A percentile compares a stretch with the other conserved stretches of the same genome.
Evolutionary conservation across 1,140 invertebrate genomes (phyloP).

Genomic region (Metopolophium dirhodum): DNA sequence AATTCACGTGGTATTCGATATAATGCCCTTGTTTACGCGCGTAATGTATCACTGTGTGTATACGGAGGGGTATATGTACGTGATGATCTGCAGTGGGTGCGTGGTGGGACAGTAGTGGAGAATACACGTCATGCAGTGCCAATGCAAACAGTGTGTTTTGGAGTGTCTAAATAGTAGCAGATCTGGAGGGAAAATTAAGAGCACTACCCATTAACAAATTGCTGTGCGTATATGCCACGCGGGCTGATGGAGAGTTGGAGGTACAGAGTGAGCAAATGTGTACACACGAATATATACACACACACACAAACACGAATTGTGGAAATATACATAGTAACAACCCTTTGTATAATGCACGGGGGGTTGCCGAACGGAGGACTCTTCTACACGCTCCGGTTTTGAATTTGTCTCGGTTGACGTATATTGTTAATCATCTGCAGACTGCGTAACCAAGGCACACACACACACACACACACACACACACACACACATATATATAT

Average conservation of each 20-base stretch:
- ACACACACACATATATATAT: neutral
- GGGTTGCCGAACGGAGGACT: neutral
- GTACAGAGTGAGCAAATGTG: conserved; percentile 2
- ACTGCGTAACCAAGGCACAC: conserved; percentile 2
- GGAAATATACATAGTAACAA: conserved; percentile 35
- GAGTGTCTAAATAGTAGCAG: conserved; percentile 20
- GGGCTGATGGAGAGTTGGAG: neutral
- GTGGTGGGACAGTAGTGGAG: neutral
- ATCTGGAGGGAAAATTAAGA: conserved; percentile 38
- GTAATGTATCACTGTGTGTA: conserved; percentile 30
- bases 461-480: neutral
- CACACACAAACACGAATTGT: neutral
- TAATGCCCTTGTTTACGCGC: neutral
- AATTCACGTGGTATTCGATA: neutral
- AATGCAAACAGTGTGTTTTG: conserved; percentile 25
- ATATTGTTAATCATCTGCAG: conserved; percentile 42
- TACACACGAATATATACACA: neutral
- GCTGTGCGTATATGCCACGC: neutral
- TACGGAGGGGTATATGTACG: neutral
- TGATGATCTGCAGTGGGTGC: neutral
- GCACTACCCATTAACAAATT: conserved; percentile 53
- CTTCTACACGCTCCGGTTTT: conserved; percentile 29
- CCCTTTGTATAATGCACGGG: conserved; percentile 34
- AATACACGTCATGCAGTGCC: conserved; percentile 12
- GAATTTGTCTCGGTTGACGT: conserved; percentile 44